Conservation (phyloP, 2,797 vertebrate species). For the Parotocinclus haroldoi region DNA sequence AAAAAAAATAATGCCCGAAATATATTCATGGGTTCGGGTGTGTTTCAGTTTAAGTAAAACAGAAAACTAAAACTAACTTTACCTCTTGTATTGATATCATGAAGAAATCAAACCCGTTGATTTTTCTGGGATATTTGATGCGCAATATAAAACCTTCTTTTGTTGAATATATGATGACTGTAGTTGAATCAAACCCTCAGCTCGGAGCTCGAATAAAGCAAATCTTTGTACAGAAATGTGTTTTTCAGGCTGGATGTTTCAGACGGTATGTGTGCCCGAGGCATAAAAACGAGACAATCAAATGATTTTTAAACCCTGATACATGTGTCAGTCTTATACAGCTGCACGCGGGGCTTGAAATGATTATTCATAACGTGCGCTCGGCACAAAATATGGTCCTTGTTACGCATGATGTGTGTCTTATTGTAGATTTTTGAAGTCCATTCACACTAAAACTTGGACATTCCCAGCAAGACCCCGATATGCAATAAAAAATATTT, state of each 20-base stretch:
- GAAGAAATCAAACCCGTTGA: no score
- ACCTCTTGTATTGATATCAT: no score
- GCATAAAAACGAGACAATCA: slow-evolving; percentile 42
- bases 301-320: slow-evolving; percentile 41
- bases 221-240: slow-evolving; percentile 37
- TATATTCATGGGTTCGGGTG: no score
- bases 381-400: slow-evolving; percentile 29
- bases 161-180: no score
- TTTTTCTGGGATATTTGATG: no score
- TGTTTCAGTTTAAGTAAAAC: no score
- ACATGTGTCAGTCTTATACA: slow-evolving; percentile 19
- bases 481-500: background rate
- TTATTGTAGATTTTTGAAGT: slow-evolving; percentile 25
- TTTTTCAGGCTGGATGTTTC: slow-evolving; percentile 45
- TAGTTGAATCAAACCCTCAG: no score
- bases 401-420: slow-evolving; percentile 20
- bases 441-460: slow-evolving; percentile 22
- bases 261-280: slow-evolving; percentile 45
- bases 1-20: no score
- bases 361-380: slow-evolving; percentile 34
- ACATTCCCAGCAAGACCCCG: background rate
- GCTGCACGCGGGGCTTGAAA: slow-evolving; percentile 33
- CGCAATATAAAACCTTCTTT: background rate
- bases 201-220: no score
- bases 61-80: no score